A percentile compares a stretch with the other conserved stretches of the same genome.
phyloP scores from a whole-genome alignment of 2,797 vertebrate species.

The Stomatorhinus walkeri region DNA sequence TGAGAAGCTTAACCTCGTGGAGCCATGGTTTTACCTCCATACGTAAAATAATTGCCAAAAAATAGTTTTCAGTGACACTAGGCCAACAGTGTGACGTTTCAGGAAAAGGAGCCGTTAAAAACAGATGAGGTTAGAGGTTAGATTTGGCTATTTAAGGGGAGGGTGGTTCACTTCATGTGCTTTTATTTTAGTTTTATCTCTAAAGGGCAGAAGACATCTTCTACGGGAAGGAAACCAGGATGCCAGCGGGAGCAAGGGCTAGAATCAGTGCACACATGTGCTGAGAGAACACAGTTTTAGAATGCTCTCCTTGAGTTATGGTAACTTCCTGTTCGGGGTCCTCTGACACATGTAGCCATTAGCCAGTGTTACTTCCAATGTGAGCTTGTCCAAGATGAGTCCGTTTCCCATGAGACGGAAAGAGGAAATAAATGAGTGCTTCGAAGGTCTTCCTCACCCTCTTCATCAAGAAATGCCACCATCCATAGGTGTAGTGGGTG shows the following conservation, averaged over 20 bases:
- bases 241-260: constrained; percentile 37
- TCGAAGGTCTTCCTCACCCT: constrained; percentile 37
- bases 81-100: constrained; percentile 15
- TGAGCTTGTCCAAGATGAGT: constrained; percentile 45
- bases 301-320: constrained; percentile 32
- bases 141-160: constrained; percentile 15
- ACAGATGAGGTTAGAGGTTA: constrained; percentile 5
- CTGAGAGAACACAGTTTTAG: constrained; percentile 38
- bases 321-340: constrained; percentile 42
- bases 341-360: constrained; percentile 51
- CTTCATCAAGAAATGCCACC: constrained; percentile 21
- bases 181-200: constrained; percentile 32
- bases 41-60: not conserved
- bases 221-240: constrained; percentile 46
- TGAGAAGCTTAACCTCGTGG: not conserved
- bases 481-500: constrained; percentile 7
- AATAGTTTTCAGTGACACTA: not conserved
- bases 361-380: constrained; percentile 38
- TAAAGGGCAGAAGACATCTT: constrained; percentile 30
- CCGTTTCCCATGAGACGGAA: constrained; percentile 31
- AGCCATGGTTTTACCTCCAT: not conserved
- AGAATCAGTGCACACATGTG: constrained; percentile 39
- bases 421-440: constrained; percentile 45
- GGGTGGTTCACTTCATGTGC: constrained; percentile 16
- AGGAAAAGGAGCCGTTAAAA: not conserved